Evolutionary conservation across 2,888 invertebrate species (phyloP).

Genomic region (Lingula anatina): DNA sequence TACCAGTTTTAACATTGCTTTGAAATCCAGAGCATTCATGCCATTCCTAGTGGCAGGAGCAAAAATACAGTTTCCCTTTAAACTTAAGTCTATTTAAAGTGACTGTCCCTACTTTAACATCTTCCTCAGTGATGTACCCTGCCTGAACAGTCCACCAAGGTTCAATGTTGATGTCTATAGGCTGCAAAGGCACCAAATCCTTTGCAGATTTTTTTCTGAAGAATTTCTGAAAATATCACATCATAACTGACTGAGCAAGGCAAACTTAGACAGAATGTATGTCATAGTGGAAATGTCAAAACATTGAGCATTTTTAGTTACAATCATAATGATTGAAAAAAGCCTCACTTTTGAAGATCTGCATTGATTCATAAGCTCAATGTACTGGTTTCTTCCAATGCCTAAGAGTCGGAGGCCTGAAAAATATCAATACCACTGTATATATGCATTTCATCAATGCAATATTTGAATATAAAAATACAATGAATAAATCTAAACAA

Average conservation of each 20-base stretch:
- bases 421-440: slow-evolving; percentile 59
- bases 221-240: slow-evolving; percentile 58
- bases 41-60: too few species aligned
- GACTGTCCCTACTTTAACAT: slow-evolving; percentile 68
- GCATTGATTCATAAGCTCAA: slow-evolving; percentile 81
- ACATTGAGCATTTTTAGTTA: neutral
- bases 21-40: too few species aligned
- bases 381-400: slow-evolving; percentile 92
- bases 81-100: too few species aligned
- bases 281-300: slow-evolving; percentile 1
- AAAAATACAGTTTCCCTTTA: too few species aligned
- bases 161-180: slow-evolving; percentile 75
- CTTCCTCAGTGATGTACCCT: slow-evolving; percentile 85
- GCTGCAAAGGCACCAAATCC: slow-evolving; percentile 75
- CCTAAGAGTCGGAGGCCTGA: slow-evolving; percentile 80
- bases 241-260: too few species aligned
- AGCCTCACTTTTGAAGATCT: slow-evolving; percentile 57
- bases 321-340: too few species aligned
- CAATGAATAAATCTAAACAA: too few species aligned
- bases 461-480: too few species aligned
- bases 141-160: slow-evolving; percentile 90
- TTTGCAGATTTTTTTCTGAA: slow-evolving; percentile 66
- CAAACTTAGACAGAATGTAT: too few species aligned
- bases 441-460: slow-evolving; percentile 85
- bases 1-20: too few species aligned